A percentile compares a stretch with the other conserved stretches of the same genome.
Conservation (phyloP, 2,797 vertebrate genomes). For the Danio aesculapii region DNA sequence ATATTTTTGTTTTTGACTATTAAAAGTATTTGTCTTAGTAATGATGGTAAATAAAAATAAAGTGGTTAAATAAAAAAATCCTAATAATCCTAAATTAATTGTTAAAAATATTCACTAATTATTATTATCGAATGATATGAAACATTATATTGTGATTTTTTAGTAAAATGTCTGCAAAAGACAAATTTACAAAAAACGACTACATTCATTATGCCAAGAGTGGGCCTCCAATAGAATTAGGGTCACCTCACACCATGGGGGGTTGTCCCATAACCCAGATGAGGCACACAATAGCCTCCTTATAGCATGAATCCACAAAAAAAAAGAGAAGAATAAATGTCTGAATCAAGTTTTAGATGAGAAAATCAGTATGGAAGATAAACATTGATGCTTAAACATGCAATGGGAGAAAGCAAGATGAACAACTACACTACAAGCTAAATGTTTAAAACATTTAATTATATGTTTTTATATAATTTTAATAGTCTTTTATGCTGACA, state of each 20-base stretch:
- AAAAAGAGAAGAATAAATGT: background rate
- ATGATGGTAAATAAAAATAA: no score
- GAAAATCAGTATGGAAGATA: background rate
- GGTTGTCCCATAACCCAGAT: background rate
- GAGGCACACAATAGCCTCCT: conserved; percentile 3
- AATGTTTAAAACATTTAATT: background rate
- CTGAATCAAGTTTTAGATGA: background rate
- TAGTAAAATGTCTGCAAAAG: background rate
- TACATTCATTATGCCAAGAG: background rate
- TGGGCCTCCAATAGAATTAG: background rate
- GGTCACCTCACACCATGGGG: background rate
- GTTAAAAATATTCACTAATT: no score
- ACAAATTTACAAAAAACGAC: background rate
- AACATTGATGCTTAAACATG: background rate
- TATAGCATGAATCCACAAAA: background rate
- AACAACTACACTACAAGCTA: background rate
- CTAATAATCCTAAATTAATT: no score
- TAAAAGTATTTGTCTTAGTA: no score
- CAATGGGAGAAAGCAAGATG: background rate
- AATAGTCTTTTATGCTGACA: background rate
- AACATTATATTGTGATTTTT: no score
- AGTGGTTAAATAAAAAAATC: no score
- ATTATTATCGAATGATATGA: no score
- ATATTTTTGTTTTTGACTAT: no score
- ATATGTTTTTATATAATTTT: background rate